Conservation (phyloP, 1,140 invertebrate species). For the Zaprionus tsacasi region DNA sequence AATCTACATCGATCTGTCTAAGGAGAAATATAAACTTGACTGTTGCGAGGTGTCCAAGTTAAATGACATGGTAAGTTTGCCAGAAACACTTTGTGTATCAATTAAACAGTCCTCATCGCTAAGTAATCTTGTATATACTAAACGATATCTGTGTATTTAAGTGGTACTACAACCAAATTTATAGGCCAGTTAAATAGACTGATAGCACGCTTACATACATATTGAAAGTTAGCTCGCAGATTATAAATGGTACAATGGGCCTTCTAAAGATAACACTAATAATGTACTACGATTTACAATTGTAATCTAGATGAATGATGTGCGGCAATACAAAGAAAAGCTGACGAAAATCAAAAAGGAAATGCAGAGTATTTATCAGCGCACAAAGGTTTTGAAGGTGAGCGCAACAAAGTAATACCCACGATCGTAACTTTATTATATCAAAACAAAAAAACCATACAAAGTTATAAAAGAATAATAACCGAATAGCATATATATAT, state of each 20-base stretch:
- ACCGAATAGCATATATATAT: neutral
- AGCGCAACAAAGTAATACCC: slow-evolving; percentile 32
- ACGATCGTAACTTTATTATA: slow-evolving; percentile 48
- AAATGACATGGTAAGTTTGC: slow-evolving; percentile 68
- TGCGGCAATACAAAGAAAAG: slow-evolving; percentile 75
- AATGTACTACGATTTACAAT: slow-evolving; percentile 8
- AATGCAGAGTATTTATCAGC: slow-evolving; percentile 80
- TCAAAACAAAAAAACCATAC: slow-evolving; percentile 33
- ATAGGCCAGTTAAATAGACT: slow-evolving; percentile 22
- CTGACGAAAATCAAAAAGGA: slow-evolving; percentile 76
- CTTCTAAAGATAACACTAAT: slow-evolving; percentile 5
- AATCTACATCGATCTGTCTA: slow-evolving; percentile 78
- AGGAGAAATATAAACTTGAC: slow-evolving; percentile 77
- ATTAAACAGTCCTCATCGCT: neutral
- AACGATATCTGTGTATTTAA: slow-evolving; percentile 28
- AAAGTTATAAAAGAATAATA: slow-evolving; percentile 29
- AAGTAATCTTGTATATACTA: slow-evolving; percentile 1
- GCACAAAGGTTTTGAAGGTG: slow-evolving; percentile 79
- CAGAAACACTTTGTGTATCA: neutral
- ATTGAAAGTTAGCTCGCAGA: slow-evolving; percentile 1
- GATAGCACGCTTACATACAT: slow-evolving; percentile 4
- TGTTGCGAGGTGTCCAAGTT: slow-evolving; percentile 67
- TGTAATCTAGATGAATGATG: slow-evolving; percentile 68
- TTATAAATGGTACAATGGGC: neutral
- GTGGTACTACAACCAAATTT: slow-evolving; percentile 13